Conservation (phyloP, 2,888 invertebrate genomes). For the Laspeyria flexula region DNA sequence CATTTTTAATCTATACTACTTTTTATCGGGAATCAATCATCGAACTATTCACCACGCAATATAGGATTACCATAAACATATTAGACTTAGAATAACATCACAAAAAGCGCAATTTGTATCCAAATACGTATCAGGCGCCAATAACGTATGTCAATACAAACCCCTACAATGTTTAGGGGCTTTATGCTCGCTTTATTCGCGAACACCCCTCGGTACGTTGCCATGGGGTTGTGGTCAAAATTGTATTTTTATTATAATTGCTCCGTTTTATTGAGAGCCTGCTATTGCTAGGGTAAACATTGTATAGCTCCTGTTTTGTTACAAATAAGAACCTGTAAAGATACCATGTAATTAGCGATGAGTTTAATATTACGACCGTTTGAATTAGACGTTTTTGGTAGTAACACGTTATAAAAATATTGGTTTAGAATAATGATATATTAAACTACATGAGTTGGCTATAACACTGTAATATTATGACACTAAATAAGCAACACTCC, state of each 20-base stretch:
- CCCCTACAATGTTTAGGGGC: slow-evolving; percentile 60
- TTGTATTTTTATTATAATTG: slow-evolving; percentile 86
- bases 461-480: no score
- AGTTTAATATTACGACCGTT: slow-evolving; percentile 39
- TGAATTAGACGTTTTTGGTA: not conserved
- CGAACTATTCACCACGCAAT: not conserved
- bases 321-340: slow-evolving; percentile 49
- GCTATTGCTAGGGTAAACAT: slow-evolving; percentile 73
- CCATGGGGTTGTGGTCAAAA: slow-evolving; percentile 80
- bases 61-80: not conserved
- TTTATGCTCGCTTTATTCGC: slow-evolving; percentile 78
- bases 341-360: slow-evolving; percentile 66
- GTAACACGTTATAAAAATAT: no score
- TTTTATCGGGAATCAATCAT: slow-evolving; percentile 1
- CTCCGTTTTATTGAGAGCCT: slow-evolving; percentile 73
- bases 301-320: slow-evolving; percentile 62
- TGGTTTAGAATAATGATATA: not conserved
- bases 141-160: slow-evolving; percentile 60
- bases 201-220: slow-evolving; percentile 69
- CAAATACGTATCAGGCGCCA: slow-evolving; percentile 48
- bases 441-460: no score
- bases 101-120: slow-evolving; percentile 36
- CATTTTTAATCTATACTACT: no score
- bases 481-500: no score
- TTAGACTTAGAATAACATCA: slow-evolving; percentile 18